Evolutionary conservation across 2,113 vertebrate species (phyloP).

Genomic region (Serilophus lunatus): DNA sequence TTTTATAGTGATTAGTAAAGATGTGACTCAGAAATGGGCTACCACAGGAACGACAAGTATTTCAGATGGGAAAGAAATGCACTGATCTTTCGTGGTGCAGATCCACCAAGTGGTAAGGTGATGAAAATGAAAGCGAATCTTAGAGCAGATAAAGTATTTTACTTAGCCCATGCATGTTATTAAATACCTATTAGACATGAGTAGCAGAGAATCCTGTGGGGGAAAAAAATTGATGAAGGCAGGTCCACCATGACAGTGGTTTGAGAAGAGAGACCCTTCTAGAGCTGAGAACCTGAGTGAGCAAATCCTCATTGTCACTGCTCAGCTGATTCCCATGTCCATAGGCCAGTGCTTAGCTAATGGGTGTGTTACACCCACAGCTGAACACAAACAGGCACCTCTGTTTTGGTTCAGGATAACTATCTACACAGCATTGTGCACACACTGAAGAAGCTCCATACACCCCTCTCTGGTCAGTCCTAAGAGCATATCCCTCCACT

Average conservation of each 20-base stretch:
- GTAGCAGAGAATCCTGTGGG: neutral
- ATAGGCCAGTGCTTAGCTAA: neutral
- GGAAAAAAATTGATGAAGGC: neutral
- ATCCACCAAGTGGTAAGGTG: neutral
- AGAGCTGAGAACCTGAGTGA: neutral
- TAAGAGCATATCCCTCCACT: neutral
- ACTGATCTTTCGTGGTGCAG: neutral
- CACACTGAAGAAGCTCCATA: neutral
- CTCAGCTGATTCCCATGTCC: neutral
- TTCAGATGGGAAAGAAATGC: neutral
- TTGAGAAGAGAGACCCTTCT: neutral
- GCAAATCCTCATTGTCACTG: neutral
- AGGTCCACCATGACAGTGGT: accelerated
- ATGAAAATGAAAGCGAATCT: neutral
- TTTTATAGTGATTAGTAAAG: neutral
- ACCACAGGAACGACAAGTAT: slow-evolving; percentile 8
- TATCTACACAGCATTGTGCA: neutral
- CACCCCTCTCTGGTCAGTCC: neutral
- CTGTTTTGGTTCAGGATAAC: neutral
- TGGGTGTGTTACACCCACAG: neutral
- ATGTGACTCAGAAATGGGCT: slow-evolving; percentile 13
- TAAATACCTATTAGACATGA: neutral
- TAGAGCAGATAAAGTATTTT: neutral
- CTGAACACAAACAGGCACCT: neutral
- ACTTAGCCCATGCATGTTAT: neutral